Evolutionary conservation across 1,140 invertebrate genomes (phyloP), one percentile per base, ranked within the genome.

Genomic region (Bombus superbus): DNA sequence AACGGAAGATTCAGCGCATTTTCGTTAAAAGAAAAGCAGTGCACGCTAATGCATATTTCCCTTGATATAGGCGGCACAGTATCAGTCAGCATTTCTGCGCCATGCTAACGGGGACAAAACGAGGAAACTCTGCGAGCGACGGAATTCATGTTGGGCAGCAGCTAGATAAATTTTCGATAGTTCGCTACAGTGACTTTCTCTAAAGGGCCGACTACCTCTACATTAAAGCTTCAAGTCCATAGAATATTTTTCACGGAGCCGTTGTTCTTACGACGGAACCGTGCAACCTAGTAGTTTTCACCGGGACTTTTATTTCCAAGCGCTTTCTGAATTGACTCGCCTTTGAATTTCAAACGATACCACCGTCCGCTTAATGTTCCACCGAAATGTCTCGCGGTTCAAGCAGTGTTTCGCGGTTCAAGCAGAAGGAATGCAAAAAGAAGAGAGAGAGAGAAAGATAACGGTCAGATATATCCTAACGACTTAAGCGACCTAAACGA

Each of bases 321-420:
- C 25, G 42, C 0, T 5, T 53, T 15, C 10, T 11, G 59, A 62
- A 83, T 83, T 62, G 71, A 59, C 38, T 83, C 57, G n/a, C 42
- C 42, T 75, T 68, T 66, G 81, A 83, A 75, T 83, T 76, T 68
- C 72, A 83, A 83, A 83, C 53, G 42, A 42, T 38, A 72, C n/a
- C 53, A 22, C 32, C 8, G 4, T 28, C n/a, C n/a, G 28, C n/a
- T 80, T 80, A 84, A 84, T 47, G 66, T 15, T 32, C 66, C 25
- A 6, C 18, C 22, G 11, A 22, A 18, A 32, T n/a, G 64, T 59
- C 53, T 53, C 62, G 15, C 10, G 76, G 40, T 25, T 9, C 5
- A 1, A 38, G 13, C n/a, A 68, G 1, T 3, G 8, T 18, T 35
- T 35, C 64, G 64, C n/a, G n/a, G n/a, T n/a, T n/a, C n/a, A n/a